Base-by-base conservation (phyloP, 2,888 invertebrate genomes). In the Pseudeuparius sepicola region DNA sequence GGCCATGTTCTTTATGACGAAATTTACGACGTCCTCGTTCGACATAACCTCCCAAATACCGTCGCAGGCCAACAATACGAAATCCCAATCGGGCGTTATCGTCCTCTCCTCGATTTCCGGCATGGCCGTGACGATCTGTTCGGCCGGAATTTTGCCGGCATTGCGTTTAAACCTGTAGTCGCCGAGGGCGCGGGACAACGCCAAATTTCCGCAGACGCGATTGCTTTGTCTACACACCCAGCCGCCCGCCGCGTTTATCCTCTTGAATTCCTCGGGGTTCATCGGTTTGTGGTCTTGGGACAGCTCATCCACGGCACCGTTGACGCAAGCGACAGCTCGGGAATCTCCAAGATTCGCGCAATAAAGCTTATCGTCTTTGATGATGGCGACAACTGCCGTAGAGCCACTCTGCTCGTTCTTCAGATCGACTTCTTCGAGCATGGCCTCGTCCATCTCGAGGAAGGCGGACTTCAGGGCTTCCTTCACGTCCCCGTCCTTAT, bases 21-120 rank as follows among this genome's bases (percentile, higher is more conserved):
- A 97, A 34, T 84, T 75, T 25, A 92, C 73, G 28, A 93, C 97
- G 64, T 96, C 94, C 65, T 88, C 82, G 61, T 89, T 94, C 27
- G 80, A 84, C 70, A 98, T 72, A 11, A 98, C 97, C 62, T 98
- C 98, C 97, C 98, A 98, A 49, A 98, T 97, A 15, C 98, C 98
- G 61, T 98, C 98, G 61, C 98, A 98, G 0, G 97, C 98, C 49
- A 98, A 68, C 23, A 98, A 76, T 35, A 97, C 71, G 60, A 98
- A 98, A 66, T 98, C 97, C 82, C 90, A 90, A 42, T 94, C 89
- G n/a, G 80, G 72, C 24, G 74, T 82, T 44, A 97, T 65, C 39
- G 78, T 74, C 43, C 80, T 75, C 27, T 78, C 75, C 60, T 84
- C 79, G 3, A 97, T 84, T 57, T 97, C 97, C 1, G 97, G 97